Base-by-base conservation (phyloP, 2,888 invertebrate species). In the Xanthostigma xanthostigma region DNA sequence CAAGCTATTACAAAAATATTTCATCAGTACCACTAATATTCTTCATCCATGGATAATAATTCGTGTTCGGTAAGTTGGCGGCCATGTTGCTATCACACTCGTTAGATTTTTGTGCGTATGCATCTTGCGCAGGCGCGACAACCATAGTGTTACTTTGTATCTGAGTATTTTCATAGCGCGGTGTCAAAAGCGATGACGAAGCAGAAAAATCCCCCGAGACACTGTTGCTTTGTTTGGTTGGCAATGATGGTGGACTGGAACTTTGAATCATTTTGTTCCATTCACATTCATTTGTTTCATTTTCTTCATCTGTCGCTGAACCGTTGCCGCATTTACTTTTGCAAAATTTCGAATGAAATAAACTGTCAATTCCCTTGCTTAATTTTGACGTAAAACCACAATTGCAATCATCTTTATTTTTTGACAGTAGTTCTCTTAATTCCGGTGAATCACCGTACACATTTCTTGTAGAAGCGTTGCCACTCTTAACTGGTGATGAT, bases 41-140 rank as follows among this genome's bases (percentile, higher is more conserved):
- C 56, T 76, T 77, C 77, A 78, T 78, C 77, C 78, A 78, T 0
- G 77, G 76, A 60, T 74, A 73, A 56, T 64, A 67, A 42, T 44
- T 50, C 4, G 45, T 36, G 46, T 11, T 43, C 42, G 49, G 40
- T 10, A 34, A 11, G 8, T 14, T 10, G n/a, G 43, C 39, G 38
- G 46, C 49, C 49, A 49, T 47, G 43, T 50, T 46, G 17, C 40
- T 41, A 13, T 27, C 39, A 35, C 62, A 55, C 64, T 66, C 37
- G 13, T 12, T 36, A 14, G 27, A 3, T 5, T 39, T 38, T 38
- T 38, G 14, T 35, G 17, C 27, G 27, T 27, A 27, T 27, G 27
- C 27, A 27, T 27, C 27, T 27, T 27, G 27, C 27, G 27, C 27
- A 27, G 27, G 27, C 27, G 27, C 36, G 44, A 45, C 46, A 40